Evolutionary conservation across 92 coral and sea anemone genomes (phyloP), one percentile per base, ranked within the genome.

Genomic region (Parazoanthus darwini): DNA sequence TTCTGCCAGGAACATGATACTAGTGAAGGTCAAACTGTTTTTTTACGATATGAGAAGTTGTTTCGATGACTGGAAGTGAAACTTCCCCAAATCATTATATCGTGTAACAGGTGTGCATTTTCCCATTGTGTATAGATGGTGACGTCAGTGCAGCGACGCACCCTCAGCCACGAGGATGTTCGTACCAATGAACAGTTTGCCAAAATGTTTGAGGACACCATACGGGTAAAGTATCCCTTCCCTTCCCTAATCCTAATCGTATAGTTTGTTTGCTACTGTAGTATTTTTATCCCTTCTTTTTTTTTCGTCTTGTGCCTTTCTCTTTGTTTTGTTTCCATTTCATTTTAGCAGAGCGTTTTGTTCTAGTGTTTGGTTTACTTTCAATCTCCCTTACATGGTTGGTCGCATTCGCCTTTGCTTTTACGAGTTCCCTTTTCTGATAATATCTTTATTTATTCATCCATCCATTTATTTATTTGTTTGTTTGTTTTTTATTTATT

Each of bases 191-290:
- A 95, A 87, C 94, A 92, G 94, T 92, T 97, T 88, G 91, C 98
- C 42, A 97, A 92, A 86, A 89, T 97, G 90, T 97, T 97, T 90
- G 99, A 97, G 59, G 95, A 93, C 91, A 95, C 98, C 39, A 89
- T 96, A 68, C 91, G 93, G 90, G 98, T 96, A 85, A 48, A 8
- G 70, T 20, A 63, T 63, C 25, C 26, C 25, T 63, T 18, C 70
- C 8, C 25, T 54, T 54, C 2, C 59, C 59, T 54, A n/a, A n/a
- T 51, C 7, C 0, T 0, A 22, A 5, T 20, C 8, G 70, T 38
- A 51, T 77, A 54, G 35, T 8, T 46, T 33, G 38, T 15, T 88
- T 51, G 1, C 8, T 54, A 14, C 16, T 54, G 16, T 54, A 54
- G 18, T 13, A 11, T 10, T 54, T 42, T 46, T 82, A 18, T 63